Conservation (phyloP, 2,888 invertebrate genomes). For the Xiphydria camelus region DNA sequence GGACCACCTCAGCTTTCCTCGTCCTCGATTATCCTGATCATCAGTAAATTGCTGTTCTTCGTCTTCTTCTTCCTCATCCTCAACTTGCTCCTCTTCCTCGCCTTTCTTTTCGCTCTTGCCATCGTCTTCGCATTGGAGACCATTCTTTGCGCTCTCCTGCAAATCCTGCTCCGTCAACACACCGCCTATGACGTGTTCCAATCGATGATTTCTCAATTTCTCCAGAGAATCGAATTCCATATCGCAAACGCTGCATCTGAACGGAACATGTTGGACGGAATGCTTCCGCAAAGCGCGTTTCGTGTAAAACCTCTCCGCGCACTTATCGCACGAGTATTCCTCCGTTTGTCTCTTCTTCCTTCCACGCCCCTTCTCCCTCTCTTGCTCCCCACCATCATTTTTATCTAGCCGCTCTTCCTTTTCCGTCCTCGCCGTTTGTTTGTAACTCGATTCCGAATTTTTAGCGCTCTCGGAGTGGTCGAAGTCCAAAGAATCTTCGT, state of each 20-base stretch:
- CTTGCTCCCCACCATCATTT: conserved; percentile 10
- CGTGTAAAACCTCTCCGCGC: conserved; percentile 33
- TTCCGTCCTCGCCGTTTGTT: conserved; percentile 16
- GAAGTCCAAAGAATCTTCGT: conserved; percentile 1
- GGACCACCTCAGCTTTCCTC: conserved; percentile 7
- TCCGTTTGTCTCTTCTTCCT: conserved; percentile 1
- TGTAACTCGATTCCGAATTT: conserved; percentile 9
- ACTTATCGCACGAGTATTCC: conserved; percentile 34
- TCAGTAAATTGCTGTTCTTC: conserved; percentile 5
- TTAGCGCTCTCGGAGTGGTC: neutral
- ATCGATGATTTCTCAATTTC: conserved; percentile 42
- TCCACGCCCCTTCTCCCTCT: conserved; percentile 2
- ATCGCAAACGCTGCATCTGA: conserved; percentile 46
- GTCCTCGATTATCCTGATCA: neutral
- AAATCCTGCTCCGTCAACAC: conserved; percentile 45
- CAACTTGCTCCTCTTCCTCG: conserved; percentile 4
- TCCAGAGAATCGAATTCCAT: conserved; percentile 42
- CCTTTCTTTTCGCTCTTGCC: conserved; percentile 6
- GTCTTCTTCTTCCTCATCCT: conserved; percentile 4
- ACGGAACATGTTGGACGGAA: conserved; percentile 24
- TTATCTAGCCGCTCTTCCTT: conserved; percentile 17
- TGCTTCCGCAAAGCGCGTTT: conserved; percentile 38
- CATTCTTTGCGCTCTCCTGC: conserved; percentile 28
- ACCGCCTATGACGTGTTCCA: conserved; percentile 47
- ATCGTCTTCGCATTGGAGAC: too few species aligned